Percentiles rank a stretch among this genome's conserved stretches.
Conservation (phyloP, 2,888 invertebrate genomes). For the Plagiodera versicolora region DNA sequence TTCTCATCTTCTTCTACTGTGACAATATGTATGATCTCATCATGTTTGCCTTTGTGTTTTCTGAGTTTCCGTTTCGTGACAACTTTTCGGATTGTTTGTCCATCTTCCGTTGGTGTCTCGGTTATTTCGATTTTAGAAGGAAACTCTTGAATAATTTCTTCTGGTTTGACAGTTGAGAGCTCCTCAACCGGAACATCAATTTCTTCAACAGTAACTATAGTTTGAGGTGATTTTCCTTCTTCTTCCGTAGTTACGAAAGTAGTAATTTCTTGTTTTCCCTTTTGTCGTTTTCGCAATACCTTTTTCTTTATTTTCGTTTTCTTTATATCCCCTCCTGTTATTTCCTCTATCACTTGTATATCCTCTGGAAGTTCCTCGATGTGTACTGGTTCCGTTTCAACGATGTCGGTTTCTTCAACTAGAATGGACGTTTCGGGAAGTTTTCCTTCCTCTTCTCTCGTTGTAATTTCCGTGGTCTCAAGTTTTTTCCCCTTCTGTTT, state of each 20-base stretch:
- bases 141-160: constrained; percentile 41
- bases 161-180: constrained; percentile 47
- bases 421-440: constrained; percentile 40
- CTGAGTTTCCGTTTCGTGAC: constrained; percentile 40
- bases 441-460: constrained; percentile 43
- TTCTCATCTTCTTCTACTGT: constrained; percentile 55
- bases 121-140: constrained; percentile 19
- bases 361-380: constrained; percentile 43
- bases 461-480: constrained; percentile 46
- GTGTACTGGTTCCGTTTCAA: constrained; percentile 29
- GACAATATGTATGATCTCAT: constrained; percentile 55
- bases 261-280: constrained; percentile 45
- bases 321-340: constrained; percentile 43
- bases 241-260: constrained; percentile 44
- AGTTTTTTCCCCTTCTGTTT: constrained; percentile 48
- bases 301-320: constrained; percentile 46
- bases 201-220: constrained; percentile 48
- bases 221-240: constrained; percentile 44
- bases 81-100: constrained; percentile 38
- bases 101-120: constrained; percentile 41
- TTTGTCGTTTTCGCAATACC: constrained; percentile 48
- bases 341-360: constrained; percentile 43
- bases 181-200: constrained; percentile 46
- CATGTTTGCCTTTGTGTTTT: constrained; percentile 43
- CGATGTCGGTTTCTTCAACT: constrained; percentile 39